Evolutionary conservation across 2,797 vertebrate species (phyloP).

Genomic region (Trachops cirrhosus): DNA sequence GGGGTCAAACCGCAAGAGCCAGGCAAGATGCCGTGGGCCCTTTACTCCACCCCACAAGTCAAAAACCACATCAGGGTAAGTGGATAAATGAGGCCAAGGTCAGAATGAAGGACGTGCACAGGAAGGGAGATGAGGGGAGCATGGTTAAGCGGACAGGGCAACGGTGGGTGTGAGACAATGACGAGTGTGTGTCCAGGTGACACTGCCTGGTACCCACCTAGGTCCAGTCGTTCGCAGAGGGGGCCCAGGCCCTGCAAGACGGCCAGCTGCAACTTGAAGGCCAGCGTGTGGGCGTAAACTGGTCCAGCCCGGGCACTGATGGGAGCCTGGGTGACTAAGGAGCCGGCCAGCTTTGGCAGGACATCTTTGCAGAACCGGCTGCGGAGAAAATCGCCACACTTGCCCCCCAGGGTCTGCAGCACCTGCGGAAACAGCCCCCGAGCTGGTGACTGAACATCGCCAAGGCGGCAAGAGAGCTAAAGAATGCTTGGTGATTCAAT

Average conservation of each 20-base stretch:
- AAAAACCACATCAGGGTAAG: not conserved
- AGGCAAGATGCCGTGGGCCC: not conserved
- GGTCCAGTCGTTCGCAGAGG: conserved; percentile 89
- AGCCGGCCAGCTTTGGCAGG: conserved; percentile 89
- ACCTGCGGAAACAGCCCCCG: conserved; percentile 83
- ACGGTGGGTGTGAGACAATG: not conserved
- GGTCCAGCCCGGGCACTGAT: conserved; percentile 90
- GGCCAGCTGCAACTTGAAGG: conserved; percentile 94
- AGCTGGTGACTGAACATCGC: not conserved
- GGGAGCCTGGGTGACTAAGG: conserved; percentile 88
- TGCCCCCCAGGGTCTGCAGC: conserved; percentile 88
- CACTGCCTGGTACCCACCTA: conserved; percentile 85
- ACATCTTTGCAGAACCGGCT: conserved; percentile 93
- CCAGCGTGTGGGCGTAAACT: conserved; percentile 89
- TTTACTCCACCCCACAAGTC: conserved; percentile 29
- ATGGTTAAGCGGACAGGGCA: accelerated
- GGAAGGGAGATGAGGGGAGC: not conserved
- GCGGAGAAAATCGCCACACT: conserved; percentile 92
- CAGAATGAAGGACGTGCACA: not conserved
- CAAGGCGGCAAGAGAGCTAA: not conserved
- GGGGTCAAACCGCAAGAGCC: not conserved
- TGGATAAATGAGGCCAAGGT: not conserved
- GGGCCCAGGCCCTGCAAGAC: conserved; percentile 92
- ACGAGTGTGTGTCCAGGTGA: not conserved
- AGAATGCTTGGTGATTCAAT: conserved; percentile 56